Conservation (phyloP, 23 tunicate species). For the Trididemnum clinides region DNA sequence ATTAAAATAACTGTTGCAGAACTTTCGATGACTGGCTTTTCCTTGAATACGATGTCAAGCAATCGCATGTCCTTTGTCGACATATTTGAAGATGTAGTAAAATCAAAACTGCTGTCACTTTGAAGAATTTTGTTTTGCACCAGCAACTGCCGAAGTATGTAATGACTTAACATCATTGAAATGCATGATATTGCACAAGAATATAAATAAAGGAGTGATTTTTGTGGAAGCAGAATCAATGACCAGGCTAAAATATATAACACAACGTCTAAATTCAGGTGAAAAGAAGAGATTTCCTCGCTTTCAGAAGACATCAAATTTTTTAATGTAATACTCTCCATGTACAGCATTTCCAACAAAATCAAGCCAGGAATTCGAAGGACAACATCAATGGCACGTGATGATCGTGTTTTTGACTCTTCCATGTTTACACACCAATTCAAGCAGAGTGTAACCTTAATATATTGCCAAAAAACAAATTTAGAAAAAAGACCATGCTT, state of each 20-base stretch:
- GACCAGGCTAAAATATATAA: conserved; percentile 59
- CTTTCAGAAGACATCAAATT: neutral
- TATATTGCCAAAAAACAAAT: no score
- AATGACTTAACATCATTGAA: conserved; percentile 49
- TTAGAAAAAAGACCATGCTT: no score
- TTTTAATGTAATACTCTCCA: conserved; percentile 55
- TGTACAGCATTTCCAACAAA: conserved; percentile 63
- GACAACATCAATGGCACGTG: conserved; percentile 16
- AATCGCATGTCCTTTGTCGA: neutral
- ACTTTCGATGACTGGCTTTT: neutral
- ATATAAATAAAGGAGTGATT: conserved; percentile 20
- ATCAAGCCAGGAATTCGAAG: conserved; percentile 59
- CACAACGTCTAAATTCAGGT: conserved; percentile 30
- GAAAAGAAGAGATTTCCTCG: neutral
- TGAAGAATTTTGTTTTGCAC: neutral
- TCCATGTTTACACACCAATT: no score
- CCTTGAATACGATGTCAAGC: neutral
- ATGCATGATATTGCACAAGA: neutral
- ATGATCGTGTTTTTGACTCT: neutral
- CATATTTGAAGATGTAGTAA: neutral
- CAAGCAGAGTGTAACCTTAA: no score
- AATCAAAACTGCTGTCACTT: neutral
- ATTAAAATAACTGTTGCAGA: conserved; percentile 29
- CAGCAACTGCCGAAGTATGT: conserved; percentile 18
- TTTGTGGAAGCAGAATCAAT: conserved; percentile 51